These are phyloP conservation scores for Drosophila paulistorum DNA, from an alignment of 1,140 invertebrate species.

Conservation along the genomic window DNA sequence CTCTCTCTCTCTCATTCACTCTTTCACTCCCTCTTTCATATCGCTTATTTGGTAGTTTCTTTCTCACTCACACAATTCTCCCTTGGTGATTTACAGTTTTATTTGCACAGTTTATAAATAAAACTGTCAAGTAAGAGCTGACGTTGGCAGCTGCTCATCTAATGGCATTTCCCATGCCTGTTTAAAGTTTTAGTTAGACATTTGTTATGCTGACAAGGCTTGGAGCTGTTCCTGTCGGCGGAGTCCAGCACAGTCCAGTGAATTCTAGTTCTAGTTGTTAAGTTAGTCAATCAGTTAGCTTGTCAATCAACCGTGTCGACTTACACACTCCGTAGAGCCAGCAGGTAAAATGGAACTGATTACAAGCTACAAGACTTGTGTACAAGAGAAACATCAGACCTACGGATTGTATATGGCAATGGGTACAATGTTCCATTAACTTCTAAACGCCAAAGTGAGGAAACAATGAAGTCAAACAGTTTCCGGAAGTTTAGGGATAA, in stretches of 20 bases:
- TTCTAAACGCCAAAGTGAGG: too few relatives aligned
- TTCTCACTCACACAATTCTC: background rate
- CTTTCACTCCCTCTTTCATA: background rate
- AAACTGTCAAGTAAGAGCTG: conserved; percentile 67
- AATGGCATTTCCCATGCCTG: conserved; percentile 52
- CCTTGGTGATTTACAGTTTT: conserved; percentile 72
- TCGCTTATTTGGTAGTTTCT: conserved; percentile 20
- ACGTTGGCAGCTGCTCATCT: conserved; percentile 72
- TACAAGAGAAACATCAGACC: conserved; percentile 25
- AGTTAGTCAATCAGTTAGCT: conserved; percentile 60
- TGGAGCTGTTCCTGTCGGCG: background rate
- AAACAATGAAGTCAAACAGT: too few relatives aligned
- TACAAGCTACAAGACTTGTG: conserved; percentile 30
- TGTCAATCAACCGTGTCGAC: conserved; percentile 41
- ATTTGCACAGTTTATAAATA: conserved; percentile 80
- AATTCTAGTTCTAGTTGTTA: conserved; percentile 43
- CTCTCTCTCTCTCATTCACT: background rate
- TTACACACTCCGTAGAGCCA: conserved; percentile 45
- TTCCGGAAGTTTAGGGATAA: too few relatives aligned
- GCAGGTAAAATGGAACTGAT: conserved; percentile 58
- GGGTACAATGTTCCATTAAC: too few relatives aligned
- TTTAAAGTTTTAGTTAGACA: conserved; percentile 47
- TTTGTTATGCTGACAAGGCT: conserved; percentile 48
- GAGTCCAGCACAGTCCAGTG: conserved; percentile 20
- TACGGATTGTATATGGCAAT: background rate